A percentile compares a stretch with the other conserved stretches of the same genome.
Conservation (phyloP, 2,797 vertebrate genomes). For the Spatula versicolor region DNA sequence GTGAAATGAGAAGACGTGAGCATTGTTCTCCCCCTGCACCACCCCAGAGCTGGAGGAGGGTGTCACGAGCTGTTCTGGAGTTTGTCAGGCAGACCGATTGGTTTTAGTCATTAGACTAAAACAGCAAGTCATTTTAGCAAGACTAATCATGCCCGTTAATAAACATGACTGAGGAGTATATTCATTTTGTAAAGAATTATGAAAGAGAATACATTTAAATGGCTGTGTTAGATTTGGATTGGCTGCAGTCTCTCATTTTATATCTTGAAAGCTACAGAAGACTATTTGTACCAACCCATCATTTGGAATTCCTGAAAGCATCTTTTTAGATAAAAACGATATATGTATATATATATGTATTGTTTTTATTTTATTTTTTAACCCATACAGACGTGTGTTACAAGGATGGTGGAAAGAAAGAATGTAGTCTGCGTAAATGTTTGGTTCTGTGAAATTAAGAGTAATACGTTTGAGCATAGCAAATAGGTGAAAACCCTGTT, state of each 20-base stretch:
- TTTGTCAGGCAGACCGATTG: not conserved
- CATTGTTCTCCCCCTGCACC: not conserved
- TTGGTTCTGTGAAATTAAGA: not conserved
- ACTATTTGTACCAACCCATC: not conserved
- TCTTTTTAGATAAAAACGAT: not conserved
- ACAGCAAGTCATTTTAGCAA: not conserved
- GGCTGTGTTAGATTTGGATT: not conserved
- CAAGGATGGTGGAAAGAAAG: not conserved
- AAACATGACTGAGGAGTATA: not conserved
- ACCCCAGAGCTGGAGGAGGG: not conserved
- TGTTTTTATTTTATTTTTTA: not conserved
- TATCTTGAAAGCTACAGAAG: not conserved
- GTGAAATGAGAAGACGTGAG: not conserved
- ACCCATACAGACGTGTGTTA: not conserved
- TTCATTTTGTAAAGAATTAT: not conserved
- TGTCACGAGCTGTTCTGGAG: not conserved
- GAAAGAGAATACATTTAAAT: not conserved
- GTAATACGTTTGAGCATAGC: not conserved
- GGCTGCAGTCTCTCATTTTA: not conserved
- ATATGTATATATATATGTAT: not conserved
- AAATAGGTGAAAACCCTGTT: not conserved
- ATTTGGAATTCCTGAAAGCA: not conserved
- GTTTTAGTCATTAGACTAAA: not conserved
- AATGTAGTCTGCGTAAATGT: not conserved
- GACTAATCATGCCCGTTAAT: not conserved